phyloP scores from a whole-genome alignment of 2,888 invertebrate species.

The Tipula helvola region DNA sequence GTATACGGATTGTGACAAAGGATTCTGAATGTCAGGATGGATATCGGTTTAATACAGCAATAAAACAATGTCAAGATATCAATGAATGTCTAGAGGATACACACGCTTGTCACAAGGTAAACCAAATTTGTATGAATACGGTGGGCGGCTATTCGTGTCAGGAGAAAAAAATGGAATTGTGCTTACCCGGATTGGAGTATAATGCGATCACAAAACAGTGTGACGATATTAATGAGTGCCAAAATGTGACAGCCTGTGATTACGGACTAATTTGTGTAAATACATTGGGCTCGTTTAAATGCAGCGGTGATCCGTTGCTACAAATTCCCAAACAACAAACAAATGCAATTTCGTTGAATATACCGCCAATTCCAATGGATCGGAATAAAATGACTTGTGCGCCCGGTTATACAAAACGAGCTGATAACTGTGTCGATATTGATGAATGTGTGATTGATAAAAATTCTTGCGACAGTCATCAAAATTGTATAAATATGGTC shows the following conservation, averaged over 20 bases:
- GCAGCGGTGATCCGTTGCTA: constrained; percentile 31
- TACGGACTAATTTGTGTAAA: constrained; percentile 55
- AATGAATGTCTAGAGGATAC: constrained; percentile 55
- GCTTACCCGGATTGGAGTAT: constrained; percentile 51
- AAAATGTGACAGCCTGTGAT: constrained; percentile 42
- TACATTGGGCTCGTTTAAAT: constrained; percentile 60
- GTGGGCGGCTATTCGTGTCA: constrained; percentile 58
- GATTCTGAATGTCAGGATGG: constrained; percentile 33
- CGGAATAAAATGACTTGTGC: background rate
- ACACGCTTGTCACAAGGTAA: constrained; percentile 51
- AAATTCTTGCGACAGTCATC: constrained; percentile 46
- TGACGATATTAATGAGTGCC: constrained; percentile 72
- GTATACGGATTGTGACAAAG: constrained; percentile 29
- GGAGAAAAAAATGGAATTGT: constrained; percentile 47
- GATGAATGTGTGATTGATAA: constrained; percentile 49
- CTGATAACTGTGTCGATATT: constrained; percentile 34
- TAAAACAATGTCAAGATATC: constrained; percentile 53
- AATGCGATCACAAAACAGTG: constrained; percentile 41
- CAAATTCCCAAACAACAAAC: constrained; percentile 16
- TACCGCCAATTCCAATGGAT: constrained; percentile 4
- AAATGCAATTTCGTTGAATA: background rate
- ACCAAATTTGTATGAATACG: constrained; percentile 58
- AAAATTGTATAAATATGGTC: constrained; percentile 53
- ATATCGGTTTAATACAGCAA: constrained; percentile 39
- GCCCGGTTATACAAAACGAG: background rate